Evolutionary conservation across 2,113 vertebrate genomes (phyloP).

Genomic region (Pangasianodon gigas): DNA sequence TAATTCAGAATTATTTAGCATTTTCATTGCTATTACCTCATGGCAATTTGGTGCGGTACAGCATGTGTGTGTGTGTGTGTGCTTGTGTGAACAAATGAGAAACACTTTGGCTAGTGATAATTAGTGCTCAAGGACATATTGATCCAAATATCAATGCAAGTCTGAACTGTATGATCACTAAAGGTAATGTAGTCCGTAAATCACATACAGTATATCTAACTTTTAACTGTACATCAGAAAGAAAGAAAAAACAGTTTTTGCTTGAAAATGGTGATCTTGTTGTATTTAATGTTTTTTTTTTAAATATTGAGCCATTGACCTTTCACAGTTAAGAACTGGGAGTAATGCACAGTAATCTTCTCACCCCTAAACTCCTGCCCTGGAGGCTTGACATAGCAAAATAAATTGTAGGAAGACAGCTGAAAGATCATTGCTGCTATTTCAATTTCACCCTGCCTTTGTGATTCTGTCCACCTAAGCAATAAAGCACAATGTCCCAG

Average conservation of each 20-base stretch:
- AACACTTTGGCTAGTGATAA: constrained; percentile 13
- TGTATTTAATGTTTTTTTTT: not conserved
- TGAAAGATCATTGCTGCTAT: constrained; percentile 26
- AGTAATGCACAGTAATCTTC: not conserved
- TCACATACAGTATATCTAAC: not conserved
- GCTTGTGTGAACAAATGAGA: not conserved
- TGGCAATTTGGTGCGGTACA: not conserved
- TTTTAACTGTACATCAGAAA: not conserved
- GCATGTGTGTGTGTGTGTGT: not conserved
- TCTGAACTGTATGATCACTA: not conserved
- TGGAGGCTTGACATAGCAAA: not conserved
- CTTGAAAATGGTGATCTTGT: not conserved
- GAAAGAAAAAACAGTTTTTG: no score
- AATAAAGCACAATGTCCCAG: constrained; percentile 10
- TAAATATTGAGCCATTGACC: not conserved
- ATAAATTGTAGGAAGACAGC: constrained; percentile 47
- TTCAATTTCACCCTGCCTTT: not conserved
- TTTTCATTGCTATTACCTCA: not conserved
- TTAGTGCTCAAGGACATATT: constrained; percentile 20
- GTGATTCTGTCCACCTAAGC: constrained; percentile 44
- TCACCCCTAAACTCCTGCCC: not conserved
- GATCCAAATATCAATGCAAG: constrained; percentile 11
- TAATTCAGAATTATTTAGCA: not conserved
- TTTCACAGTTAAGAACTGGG: not conserved
- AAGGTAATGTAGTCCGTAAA: not conserved